Evolutionary conservation across 1,140 invertebrate genomes (phyloP).

Genomic region (Orius insidiosus): DNA sequence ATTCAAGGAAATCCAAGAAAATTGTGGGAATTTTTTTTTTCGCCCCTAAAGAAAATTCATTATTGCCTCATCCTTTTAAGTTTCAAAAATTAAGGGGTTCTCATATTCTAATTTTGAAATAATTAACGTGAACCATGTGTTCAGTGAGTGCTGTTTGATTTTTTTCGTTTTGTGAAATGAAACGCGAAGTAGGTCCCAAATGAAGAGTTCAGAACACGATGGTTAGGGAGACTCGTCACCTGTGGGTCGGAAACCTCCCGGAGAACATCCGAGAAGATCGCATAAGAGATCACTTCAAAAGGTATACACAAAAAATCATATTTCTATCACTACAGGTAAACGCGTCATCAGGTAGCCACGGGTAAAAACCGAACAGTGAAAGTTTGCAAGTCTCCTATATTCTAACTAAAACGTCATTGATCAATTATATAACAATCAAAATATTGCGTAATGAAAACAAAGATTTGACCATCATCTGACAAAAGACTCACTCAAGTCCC

Average conservation of each 20-base stretch:
- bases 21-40: not conserved
- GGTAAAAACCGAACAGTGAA: too few relatives aligned
- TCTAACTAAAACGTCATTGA: too few relatives aligned
- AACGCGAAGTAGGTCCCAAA: constrained; percentile 23
- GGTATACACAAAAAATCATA: constrained; percentile 38
- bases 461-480: too few relatives aligned
- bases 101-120: too few relatives aligned
- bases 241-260: constrained; percentile 99
- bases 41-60: not conserved
- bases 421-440: too few relatives aligned
- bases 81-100: not conserved
- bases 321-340: not conserved
- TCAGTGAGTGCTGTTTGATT: constrained; percentile 17
- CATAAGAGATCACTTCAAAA: constrained; percentile 92
- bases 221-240: constrained; percentile 99
- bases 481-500: too few relatives aligned
- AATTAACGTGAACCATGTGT: not conserved
- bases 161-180: constrained; percentile 20
- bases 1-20: not conserved
- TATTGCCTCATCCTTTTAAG: not conserved
- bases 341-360: too few relatives aligned
- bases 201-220: constrained; percentile 71
- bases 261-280: constrained; percentile 92
- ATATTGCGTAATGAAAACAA: too few relatives aligned
- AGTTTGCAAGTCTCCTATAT: too few relatives aligned